These are phyloP conservation scores for Ivindomyrus marchei DNA, from an alignment of 2,113 vertebrate species.

Conservation along the genomic window DNA sequence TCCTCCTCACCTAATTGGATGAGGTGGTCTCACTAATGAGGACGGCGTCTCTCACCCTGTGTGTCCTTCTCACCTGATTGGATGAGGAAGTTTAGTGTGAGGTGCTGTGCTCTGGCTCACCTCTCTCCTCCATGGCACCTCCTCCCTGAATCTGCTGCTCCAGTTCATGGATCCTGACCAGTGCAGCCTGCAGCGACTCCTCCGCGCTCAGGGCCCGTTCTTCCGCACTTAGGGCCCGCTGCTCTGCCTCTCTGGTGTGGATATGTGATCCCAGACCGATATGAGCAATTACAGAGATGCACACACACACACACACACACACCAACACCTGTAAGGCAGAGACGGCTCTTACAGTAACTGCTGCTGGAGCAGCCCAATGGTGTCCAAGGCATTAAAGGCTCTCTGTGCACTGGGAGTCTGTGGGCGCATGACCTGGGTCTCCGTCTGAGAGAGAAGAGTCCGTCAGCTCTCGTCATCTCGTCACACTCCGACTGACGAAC, in stretches of 20 bases:
- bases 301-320: conserved; percentile 17
- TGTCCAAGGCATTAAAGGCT: conserved; percentile 56
- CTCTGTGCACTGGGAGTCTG: conserved; percentile 51
- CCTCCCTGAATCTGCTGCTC: conserved; percentile 51
- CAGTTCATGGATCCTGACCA: conserved; percentile 66
- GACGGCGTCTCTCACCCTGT: neutral
- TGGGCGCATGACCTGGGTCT: conserved; percentile 43
- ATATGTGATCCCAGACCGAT: neutral
- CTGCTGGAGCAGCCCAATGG: conserved; percentile 57
- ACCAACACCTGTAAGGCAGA: neutral
- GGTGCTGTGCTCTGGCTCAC: conserved; percentile 5
- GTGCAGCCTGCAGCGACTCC: conserved; percentile 63
- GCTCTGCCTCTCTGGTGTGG: conserved; percentile 56
- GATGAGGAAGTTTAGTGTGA: neutral
- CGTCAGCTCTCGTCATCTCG: neutral
- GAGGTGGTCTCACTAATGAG: neutral
- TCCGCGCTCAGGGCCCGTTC: conserved; percentile 61
- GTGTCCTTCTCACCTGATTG: neutral
- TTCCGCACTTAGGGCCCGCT: conserved; percentile 56
- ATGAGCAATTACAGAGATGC: neutral
- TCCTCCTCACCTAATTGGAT: too few relatives aligned
- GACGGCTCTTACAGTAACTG: conserved; percentile 62
- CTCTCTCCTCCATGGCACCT: conserved; percentile 29
- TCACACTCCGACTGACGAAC: neutral
- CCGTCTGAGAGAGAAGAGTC: conserved; percentile 47